A percentile compares a stretch with the other conserved stretches of the same genome.
phyloP scores from a whole-genome alignment of 2,113 vertebrate genomes.

The Hymenochirus boettgeri region DNA sequence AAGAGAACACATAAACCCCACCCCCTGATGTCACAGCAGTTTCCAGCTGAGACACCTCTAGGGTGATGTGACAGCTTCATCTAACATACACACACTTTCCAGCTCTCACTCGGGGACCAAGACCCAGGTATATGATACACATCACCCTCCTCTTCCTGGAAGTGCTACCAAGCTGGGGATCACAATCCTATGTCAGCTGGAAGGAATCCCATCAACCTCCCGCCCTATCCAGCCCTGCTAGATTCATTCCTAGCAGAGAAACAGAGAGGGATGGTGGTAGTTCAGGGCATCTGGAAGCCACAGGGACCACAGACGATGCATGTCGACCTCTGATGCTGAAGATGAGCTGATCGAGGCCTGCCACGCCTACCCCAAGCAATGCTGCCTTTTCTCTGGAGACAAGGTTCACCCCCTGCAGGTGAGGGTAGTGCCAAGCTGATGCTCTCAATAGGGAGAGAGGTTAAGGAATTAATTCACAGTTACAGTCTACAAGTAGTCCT shows the following conservation, averaged over 20 bases:
- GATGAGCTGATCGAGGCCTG: slow-evolving; percentile 82
- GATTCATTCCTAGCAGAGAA: slow-evolving; percentile 29
- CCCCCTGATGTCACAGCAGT: slow-evolving; percentile 27
- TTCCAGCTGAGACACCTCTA: not conserved
- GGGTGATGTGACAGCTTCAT: slow-evolving; percentile 10
- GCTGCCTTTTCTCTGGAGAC: slow-evolving; percentile 60
- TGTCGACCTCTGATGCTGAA: slow-evolving; percentile 82
- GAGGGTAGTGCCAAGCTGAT: slow-evolving; percentile 44
- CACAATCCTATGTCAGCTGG: no score
- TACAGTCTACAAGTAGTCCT: no score
- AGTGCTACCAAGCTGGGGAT: no score
- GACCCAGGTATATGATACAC: no score
- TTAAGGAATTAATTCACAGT: no score
- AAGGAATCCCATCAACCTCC: slow-evolving; percentile 1
- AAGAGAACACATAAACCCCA: not conserved
- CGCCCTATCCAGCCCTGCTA: not conserved
- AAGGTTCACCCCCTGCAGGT: slow-evolving; percentile 81
- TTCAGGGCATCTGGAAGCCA: slow-evolving; percentile 76
- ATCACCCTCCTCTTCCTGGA: no score
- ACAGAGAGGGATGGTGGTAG: slow-evolving; percentile 93
- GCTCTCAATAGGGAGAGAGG: not conserved
- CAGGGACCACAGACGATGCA: slow-evolving; percentile 75
- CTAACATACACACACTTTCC: not conserved
- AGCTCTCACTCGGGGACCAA: not conserved
- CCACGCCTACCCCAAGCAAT: slow-evolving; percentile 66